phyloP scores from a whole-genome alignment of 1,140 invertebrate species.

The Pseudomyrmex dendroicus region DNA sequence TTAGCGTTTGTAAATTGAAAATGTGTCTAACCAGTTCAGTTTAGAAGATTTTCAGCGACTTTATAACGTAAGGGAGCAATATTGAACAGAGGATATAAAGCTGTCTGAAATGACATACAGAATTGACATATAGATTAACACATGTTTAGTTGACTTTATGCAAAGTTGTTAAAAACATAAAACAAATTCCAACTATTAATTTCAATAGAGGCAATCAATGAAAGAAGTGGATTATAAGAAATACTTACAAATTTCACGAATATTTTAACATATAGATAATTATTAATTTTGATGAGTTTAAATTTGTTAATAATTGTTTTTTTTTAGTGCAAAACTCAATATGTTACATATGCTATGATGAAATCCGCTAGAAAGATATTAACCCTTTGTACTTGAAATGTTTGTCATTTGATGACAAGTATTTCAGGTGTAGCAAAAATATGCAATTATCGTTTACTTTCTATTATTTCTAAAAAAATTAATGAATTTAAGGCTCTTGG shows the following conservation, averaged over 20 bases:
- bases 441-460: background rate
- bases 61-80: conserved; percentile 44
- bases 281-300: background rate
- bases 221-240: conserved; percentile 2
- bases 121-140: background rate
- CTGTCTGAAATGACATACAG: conserved; percentile 19
- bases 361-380: conserved; percentile 24
- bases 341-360: conserved; percentile 3
- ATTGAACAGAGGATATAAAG: conserved; percentile 45
- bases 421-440: conserved; percentile 30
- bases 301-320: conserved; percentile 6
- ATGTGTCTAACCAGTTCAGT: background rate
- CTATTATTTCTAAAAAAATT: too few species aligned
- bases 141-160: conserved; percentile 18
- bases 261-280: conserved; percentile 9
- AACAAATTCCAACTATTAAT: conserved; percentile 37
- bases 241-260: background rate
- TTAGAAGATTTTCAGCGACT: background rate
- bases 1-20: background rate
- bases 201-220: conserved; percentile 14
- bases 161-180: background rate
- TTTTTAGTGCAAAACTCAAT: background rate
- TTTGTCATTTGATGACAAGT: conserved; percentile 26
- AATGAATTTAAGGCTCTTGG: too few species aligned
- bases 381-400: conserved; percentile 53